These are phyloP conservation scores for Harmothoe impar DNA, from an alignment of 2,888 invertebrate species.

Conservation along the genomic window DNA sequence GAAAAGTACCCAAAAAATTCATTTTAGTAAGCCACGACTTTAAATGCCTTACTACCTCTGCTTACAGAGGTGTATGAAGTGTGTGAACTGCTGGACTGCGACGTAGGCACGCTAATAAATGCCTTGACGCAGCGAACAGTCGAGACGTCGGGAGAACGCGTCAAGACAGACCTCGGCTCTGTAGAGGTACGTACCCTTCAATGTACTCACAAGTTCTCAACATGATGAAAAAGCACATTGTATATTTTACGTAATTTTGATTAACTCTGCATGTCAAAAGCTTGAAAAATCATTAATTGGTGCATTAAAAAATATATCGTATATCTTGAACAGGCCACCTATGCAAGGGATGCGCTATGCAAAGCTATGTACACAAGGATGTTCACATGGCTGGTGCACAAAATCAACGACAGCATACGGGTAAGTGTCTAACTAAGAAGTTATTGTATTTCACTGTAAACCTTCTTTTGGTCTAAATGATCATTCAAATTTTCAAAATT, in stretches of 20 bases:
- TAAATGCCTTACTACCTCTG: too few species aligned
- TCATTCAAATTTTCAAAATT: too few species aligned
- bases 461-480: too few species aligned
- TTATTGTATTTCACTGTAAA: too few species aligned
- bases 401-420: slow-evolving; percentile 90
- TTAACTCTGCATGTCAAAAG: too few species aligned
- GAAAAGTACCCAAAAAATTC: too few species aligned
- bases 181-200: slow-evolving; percentile 87
- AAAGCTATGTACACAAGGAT: slow-evolving; percentile 92
- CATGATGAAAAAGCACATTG: too few species aligned
- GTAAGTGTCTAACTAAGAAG: too few species aligned
- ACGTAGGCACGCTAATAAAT: slow-evolving; percentile 86
- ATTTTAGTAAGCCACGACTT: too few species aligned
- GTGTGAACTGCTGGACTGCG: slow-evolving; percentile 86
- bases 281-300: neutral
- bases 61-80: slow-evolving; percentile 84
- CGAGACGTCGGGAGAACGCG: slow-evolving; percentile 82
- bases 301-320: too few species aligned
- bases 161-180: slow-evolving; percentile 87
- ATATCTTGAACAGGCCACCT: slow-evolving; percentile 86
- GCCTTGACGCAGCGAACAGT: slow-evolving; percentile 87
- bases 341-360: slow-evolving; percentile 90
- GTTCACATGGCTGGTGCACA: slow-evolving; percentile 92
- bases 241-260: neutral
- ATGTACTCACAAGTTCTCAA: too few species aligned